These are phyloP conservation scores for Acleris sparsana DNA, from an alignment of 2,888 invertebrate species.

Conservation along the genomic window DNA sequence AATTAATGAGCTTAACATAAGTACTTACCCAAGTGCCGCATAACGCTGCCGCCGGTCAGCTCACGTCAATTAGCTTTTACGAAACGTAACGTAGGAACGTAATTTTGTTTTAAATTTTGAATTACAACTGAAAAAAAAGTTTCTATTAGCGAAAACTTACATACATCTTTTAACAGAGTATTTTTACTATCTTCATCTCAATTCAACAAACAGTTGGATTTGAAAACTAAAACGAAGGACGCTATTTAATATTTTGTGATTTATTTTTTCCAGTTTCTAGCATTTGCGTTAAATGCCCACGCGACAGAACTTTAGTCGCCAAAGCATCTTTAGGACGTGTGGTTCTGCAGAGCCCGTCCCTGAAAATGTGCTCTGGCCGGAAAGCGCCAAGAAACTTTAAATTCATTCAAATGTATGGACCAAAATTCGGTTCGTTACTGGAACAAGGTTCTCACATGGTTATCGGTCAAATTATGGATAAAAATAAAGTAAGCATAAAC, in stretches of 20 bases:
- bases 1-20: too few species aligned
- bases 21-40: too few species aligned
- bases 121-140: too few species aligned
- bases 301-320: constrained; percentile 69
- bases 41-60: too few species aligned
- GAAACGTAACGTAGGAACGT: too few species aligned
- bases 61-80: too few species aligned
- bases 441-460: constrained; percentile 68
- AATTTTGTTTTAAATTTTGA: too few species aligned
- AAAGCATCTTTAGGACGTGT: constrained; percentile 64
- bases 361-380: constrained; percentile 62
- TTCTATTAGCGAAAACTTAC: too few species aligned
- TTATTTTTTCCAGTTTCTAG: constrained; percentile 45
- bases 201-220: too few species aligned
- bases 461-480: constrained; percentile 62
- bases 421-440: constrained; percentile 67
- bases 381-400: constrained; percentile 55
- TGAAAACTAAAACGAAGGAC: too few species aligned
- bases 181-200: too few species aligned
- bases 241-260: background rate
- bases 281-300: constrained; percentile 71
- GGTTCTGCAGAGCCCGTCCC: constrained; percentile 58
- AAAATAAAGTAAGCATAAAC: constrained; percentile 56
- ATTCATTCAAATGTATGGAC: constrained; percentile 69
- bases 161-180: too few species aligned